These are phyloP conservation scores for Hippocampus kuda DNA, from an alignment of 2,797 vertebrate species.

Conservation along the genomic window DNA sequence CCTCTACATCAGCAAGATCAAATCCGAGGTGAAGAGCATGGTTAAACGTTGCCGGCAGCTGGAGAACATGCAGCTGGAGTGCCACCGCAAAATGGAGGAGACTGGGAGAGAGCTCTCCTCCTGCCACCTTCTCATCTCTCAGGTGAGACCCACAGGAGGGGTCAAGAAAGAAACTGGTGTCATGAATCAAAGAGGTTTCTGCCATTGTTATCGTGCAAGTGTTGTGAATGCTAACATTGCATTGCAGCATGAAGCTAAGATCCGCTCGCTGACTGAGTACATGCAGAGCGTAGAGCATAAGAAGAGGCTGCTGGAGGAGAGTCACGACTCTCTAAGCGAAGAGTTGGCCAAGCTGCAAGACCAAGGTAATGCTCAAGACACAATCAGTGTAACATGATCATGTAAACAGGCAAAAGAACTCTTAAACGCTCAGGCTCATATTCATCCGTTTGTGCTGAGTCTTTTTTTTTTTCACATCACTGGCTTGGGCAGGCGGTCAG, in stretches of 20 bases:
- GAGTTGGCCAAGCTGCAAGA: conserved; percentile 83
- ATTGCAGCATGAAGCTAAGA: conserved; percentile 85
- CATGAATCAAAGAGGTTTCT: background rate
- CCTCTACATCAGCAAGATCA: conserved; percentile 95
- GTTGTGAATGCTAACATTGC: background rate
- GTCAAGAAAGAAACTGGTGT: background rate
- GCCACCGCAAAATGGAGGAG: conserved; percentile 95
- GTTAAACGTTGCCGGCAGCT: conserved; percentile 89
- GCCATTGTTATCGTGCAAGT: background rate
- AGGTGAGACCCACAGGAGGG: conserved; percentile 52
- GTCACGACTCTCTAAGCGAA: conserved; percentile 81
- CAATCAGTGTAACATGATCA: background rate
- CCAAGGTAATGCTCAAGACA: conserved; percentile 65
- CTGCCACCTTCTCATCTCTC: conserved; percentile 92
- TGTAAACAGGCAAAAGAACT: background rate
- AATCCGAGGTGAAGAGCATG: conserved; percentile 95
- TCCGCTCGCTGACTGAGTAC: conserved; percentile 87
- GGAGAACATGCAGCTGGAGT: conserved; percentile 87
- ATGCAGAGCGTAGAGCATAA: conserved; percentile 89
- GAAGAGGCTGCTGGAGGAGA: conserved; percentile 86
- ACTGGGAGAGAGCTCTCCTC: conserved; percentile 84
- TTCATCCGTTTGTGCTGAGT: too few relatives aligned
- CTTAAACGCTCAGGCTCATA: too few relatives aligned
- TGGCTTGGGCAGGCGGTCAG: too few relatives aligned
- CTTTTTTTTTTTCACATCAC: too few relatives aligned